Evolutionary conservation across 1,140 invertebrate species (phyloP), one percentile per base, ranked within the genome.

Genomic region (Hydropsyche tenuis): DNA sequence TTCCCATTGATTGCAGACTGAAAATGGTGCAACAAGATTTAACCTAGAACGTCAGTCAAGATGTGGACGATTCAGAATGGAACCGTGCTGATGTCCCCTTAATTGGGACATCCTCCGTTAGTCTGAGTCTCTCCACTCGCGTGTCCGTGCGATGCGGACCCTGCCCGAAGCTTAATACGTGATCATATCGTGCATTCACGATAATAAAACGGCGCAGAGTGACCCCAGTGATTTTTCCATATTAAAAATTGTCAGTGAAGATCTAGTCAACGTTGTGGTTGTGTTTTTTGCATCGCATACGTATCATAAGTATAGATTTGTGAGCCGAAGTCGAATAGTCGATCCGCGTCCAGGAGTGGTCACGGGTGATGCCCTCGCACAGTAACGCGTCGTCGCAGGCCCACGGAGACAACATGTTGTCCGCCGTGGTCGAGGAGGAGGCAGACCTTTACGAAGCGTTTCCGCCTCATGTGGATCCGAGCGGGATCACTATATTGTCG

Each of bases 371-470:
- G 85, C 84, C 85, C 79, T 82, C 84, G 78, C 75, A 70, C 18
- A 70, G 48, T 42, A 14, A 51, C 42, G 43, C 46, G 16, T 27
- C 23, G 18, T 30, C 43, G 6, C 73, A 69, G 43, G 16, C 51
- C 7, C 73, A 77, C 66, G 68, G 37, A 9, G 63, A 73, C 46
- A 81, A 81, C 73, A 86, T 85, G 82, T 84, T 87, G 85, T 85
- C 86, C 48, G 85, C 85, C 79, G 88, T 88, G 80, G 85, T 90
- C 77, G 90, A 90, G 85, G 90, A 92, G 84, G 89, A 91, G 83
- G 87, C 88, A 71, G 90, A 91, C 81, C 84, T 90, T 73, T 90
- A 91, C 77, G 90, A 92, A 81, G 89, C 87, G 60, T 92, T 91
- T 81, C 88, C 90, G 72, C 89, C 90, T 42, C 90, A 92, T 82